Percentiles rank a stretch among this genome's conserved stretches.
These are phyloP conservation scores for Nematopogon swammerdamellus DNA, from an alignment of 2,888 invertebrate species.

Conservation along the genomic window DNA sequence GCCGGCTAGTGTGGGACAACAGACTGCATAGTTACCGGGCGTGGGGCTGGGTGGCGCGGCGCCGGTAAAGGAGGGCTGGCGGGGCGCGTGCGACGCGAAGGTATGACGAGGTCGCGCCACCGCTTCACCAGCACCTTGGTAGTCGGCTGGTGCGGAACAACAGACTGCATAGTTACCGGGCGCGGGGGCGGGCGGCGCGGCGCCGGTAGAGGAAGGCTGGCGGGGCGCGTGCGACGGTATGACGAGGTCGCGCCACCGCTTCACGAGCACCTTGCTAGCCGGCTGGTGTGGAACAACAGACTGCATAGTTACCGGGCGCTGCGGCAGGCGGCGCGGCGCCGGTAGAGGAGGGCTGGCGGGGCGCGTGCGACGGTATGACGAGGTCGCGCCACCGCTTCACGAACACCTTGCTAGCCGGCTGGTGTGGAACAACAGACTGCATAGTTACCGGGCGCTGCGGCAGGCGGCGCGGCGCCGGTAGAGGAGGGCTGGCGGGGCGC, in stretches of 20 bases:
- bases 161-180: conserved; percentile 90
- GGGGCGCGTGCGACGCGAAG: no score
- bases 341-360: no score
- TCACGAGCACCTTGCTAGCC: conserved; percentile 75
- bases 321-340: no score
- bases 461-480: no score
- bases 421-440: conserved; percentile 21
- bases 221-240: conserved; percentile 32
- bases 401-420: conserved; percentile 75
- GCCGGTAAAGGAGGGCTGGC: no score
- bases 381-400: conserved; percentile 75
- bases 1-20: conserved; percentile 59
- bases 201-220: no score
- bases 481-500: no score
- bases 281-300: conserved; percentile 49
- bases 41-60: no score
- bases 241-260: conserved; percentile 77
- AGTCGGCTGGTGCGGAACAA: conserved; percentile 83
- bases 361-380: conserved; percentile 60
- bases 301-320: no score
- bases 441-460: no score
- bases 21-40: no score
- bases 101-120: conserved; percentile 87
- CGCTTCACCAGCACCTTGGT: conserved; percentile 86
- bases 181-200: no score